A percentile compares a stretch with the other conserved stretches of the same genome.
Evolutionary conservation across 30 jellyfish, hydroid and myxozoan species (phyloP).

Genomic region (Haliclystus octoradiatus): DNA sequence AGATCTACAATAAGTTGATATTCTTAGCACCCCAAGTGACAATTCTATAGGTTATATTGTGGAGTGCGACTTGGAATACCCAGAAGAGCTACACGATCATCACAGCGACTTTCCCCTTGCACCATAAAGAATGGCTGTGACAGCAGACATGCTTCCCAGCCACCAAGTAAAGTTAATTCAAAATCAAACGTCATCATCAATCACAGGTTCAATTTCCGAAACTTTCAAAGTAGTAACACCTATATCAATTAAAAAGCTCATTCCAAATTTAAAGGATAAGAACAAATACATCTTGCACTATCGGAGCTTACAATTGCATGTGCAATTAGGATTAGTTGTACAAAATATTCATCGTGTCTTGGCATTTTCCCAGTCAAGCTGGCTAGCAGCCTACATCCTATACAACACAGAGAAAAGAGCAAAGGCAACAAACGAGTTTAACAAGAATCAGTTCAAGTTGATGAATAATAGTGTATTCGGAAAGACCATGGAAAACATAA

Average conservation of each 20-base stretch:
- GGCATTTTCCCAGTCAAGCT: not conserved
- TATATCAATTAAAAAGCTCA: not conserved
- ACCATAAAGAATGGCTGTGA: not conserved
- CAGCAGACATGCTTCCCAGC: not conserved
- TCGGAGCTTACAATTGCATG: not conserved
- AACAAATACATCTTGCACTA: not conserved
- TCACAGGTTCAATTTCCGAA: not conserved
- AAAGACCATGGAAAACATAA: not conserved
- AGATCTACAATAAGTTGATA: too few relatives aligned
- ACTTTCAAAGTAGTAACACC: not conserved
- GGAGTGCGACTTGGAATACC: not conserved
- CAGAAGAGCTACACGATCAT: not conserved
- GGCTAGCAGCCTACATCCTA: constrained; percentile 7
- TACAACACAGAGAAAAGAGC: constrained; percentile 10
- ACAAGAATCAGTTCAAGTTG: constrained; percentile 5
- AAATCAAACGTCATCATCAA: too few relatives aligned
- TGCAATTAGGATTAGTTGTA: not conserved
- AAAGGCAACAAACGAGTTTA: not conserved
- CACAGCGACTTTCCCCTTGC: constrained; percentile 2
- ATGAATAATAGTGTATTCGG: not conserved
- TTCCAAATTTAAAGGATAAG: not conserved
- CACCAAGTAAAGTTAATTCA: not conserved
- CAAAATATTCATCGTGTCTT: constrained; percentile 1
- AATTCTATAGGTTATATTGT: not conserved
- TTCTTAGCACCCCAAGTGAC: not conserved